These are phyloP conservation scores for Macrocentrus cingulum DNA, from an alignment of 1,140 invertebrate species.

Conservation along the genomic window DNA sequence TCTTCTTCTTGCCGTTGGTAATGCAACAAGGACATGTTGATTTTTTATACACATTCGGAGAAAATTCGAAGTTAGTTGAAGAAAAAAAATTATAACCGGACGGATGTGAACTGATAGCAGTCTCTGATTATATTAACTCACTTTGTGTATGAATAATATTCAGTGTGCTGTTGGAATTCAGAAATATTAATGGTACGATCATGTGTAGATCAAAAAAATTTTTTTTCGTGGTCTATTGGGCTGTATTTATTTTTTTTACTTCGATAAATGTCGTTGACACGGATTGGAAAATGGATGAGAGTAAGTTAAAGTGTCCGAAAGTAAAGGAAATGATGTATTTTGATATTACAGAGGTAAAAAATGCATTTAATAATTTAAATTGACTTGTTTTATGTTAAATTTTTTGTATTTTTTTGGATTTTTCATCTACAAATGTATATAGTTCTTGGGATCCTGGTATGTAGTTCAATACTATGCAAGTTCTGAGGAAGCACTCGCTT, in stretches of 20 bases:
- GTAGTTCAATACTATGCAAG: conserved; percentile 85
- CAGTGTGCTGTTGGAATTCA: no score
- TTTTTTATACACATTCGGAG: no score
- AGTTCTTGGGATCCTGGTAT: conserved; percentile 80
- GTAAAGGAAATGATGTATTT: conserved; percentile 58
- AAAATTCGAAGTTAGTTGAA: not conserved
- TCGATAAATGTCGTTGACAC: no score
- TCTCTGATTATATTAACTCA: no score
- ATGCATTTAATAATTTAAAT: not conserved
- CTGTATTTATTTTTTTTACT: no score
- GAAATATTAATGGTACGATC: no score
- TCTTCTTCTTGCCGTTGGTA: conserved; percentile 51
- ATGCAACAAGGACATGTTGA: conserved; percentile 7
- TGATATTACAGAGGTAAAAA: conserved; percentile 54
- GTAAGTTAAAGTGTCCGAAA: conserved; percentile 64
- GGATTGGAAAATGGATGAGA: conserved; percentile 55
- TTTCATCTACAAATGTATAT: conserved; percentile 13
- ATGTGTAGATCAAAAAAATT: no score
- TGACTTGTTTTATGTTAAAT: conserved; percentile 3
- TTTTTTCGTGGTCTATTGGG: no score
- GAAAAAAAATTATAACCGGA: not conserved
- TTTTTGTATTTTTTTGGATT: conserved; percentile 1
- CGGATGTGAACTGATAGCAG: no score
- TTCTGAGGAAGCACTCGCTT: conserved; percentile 78
- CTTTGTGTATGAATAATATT: no score